Evolutionary conservation across 2,888 invertebrate genomes (phyloP), one percentile per base, ranked within the genome.

Genomic region (Eretmocerus hayati): DNA sequence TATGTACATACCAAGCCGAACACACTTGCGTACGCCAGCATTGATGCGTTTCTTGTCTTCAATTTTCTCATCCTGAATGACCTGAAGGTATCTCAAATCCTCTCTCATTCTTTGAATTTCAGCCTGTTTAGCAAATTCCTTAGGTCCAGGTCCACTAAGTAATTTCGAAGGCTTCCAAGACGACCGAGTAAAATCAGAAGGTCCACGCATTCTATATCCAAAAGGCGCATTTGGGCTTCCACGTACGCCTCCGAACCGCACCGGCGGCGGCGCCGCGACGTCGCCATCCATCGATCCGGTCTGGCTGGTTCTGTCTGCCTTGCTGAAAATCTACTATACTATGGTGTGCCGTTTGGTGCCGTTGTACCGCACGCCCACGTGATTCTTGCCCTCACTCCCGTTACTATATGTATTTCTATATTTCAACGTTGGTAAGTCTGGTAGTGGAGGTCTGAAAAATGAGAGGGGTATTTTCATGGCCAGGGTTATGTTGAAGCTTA

Each of bases 201-300:
- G 52, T 33, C 61, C 59, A 20, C 56, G 56, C 20, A 64, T 41
- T 48, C 60, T 58, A 54, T 65, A 59, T 8, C 61, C 67, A 42
- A 53, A 45, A 22, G 56, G 46, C 41, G 56, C 36, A 19, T 19
- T 18, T 4, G 18, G 6, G 6, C n/a, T 36, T 8, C 36, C 36
- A 4, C 9, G 6, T 8, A 36, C 55, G 53, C 63, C 62, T 31
- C 54, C 53, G 16, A 60, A 62, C 19, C 66, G 26, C 20, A 20
- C 9, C 18, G 45, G 35, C 20, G 23, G n/a, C 18, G 45, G 35
- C 46, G 50, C 36, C 50, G 40, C 47, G 50, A 43, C 50, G 47
- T 46, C 46, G 47, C 50, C 46, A 22, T 46, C 42, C 45, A 50
- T 50, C 50, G 50, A 50, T 50, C 50, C 44, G 31, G 5, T 13